Evolutionary conservation across 2,113 vertebrate species (phyloP), one percentile per base, ranked within the genome.

Genomic region (Cyrtonyx montezumae): DNA sequence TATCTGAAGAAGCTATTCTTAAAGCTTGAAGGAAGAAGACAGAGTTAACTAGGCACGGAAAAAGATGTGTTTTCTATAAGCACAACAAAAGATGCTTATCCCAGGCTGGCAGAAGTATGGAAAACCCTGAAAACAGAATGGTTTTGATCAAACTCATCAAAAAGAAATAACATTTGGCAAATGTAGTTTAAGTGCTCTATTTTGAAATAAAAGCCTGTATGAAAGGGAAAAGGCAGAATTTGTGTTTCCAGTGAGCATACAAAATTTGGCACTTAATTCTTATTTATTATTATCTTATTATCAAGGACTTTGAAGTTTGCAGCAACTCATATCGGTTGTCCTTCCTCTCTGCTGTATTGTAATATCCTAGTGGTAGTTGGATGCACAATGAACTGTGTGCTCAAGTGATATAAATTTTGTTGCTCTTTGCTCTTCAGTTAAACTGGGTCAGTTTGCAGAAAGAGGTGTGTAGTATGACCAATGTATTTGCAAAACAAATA

Each of bases 321-420:
- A n/a, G 43, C 30, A 69, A 11, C 22, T 49, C 18, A 1, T 10
- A 15, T 82, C 22, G 32, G 45, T 9, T 20, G 63, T 25, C 32
- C n/a, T 76, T 70, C 55, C 46, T 90, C 51, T 11, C 32, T 43
- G 46, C 59, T 63, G 51, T 16, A 22, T 55, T 67, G 4, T 1
- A 42, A 3, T 23, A 28, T 12, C 61, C 25, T 26, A 1, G 3
- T 53, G 51, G 48, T 51, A 10, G 62, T 91, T 65, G 30, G 84
- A 12, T 25, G 2, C 26, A 10, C 8, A 15, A 1, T 8, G 62
- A 65, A 2, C 61, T 61, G 1, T 16, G 0, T 8, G 13, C 25
- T 55, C 51, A n/a, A 48, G 66, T 12, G n/a, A 21, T 76, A 49
- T 26, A 12, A 21, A 32, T 51, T 78, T 40, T 53, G 32, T 62